phyloP scores from a whole-genome alignment of 2,888 invertebrate genomes.

The Philopedon plagiatum region DNA sequence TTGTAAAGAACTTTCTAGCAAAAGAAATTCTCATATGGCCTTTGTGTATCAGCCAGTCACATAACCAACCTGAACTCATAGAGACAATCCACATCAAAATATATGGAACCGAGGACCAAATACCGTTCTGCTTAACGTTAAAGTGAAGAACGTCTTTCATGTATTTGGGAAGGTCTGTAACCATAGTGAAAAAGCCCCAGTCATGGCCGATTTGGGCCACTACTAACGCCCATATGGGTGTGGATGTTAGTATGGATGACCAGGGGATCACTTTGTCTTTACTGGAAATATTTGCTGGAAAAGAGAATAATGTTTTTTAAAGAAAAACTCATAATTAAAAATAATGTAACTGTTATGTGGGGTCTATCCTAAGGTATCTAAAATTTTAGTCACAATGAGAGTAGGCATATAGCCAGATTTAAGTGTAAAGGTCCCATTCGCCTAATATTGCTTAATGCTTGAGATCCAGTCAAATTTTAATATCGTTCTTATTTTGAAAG shows the following conservation, averaged over 20 bases:
- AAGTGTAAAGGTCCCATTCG: too few relatives aligned
- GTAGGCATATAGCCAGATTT: too few relatives aligned
- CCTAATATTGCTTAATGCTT: too few relatives aligned
- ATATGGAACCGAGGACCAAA: slow-evolving; percentile 77
- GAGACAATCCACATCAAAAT: slow-evolving; percentile 78
- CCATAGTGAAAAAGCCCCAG: slow-evolving; percentile 80
- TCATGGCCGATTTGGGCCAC: slow-evolving; percentile 81
- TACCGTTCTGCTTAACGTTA: slow-evolving; percentile 76
- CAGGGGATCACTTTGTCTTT: slow-evolving; percentile 68
- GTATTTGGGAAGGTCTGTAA: slow-evolving; percentile 80
- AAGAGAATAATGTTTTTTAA: too few relatives aligned
- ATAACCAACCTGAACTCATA: slow-evolving; percentile 76
- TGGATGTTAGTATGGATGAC: slow-evolving; percentile 78
- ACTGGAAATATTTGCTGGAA: slow-evolving; percentile 52
- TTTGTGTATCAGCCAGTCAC: slow-evolving; percentile 78
- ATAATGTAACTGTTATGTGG: too few relatives aligned
- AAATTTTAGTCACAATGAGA: too few relatives aligned
- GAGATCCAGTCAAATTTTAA: too few relatives aligned
- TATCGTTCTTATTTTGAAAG: too few relatives aligned
- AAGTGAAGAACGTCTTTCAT: slow-evolving; percentile 79
- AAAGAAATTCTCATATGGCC: slow-evolving; percentile 72
- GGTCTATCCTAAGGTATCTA: too few relatives aligned
- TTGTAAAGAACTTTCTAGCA: slow-evolving; percentile 78
- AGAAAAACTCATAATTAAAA: too few relatives aligned
- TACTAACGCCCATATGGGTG: slow-evolving; percentile 82